These are phyloP conservation scores for Pseudomyrmex dendroicus DNA, from an alignment of 1,140 invertebrate genomes.

Conservation along the genomic window DNA sequence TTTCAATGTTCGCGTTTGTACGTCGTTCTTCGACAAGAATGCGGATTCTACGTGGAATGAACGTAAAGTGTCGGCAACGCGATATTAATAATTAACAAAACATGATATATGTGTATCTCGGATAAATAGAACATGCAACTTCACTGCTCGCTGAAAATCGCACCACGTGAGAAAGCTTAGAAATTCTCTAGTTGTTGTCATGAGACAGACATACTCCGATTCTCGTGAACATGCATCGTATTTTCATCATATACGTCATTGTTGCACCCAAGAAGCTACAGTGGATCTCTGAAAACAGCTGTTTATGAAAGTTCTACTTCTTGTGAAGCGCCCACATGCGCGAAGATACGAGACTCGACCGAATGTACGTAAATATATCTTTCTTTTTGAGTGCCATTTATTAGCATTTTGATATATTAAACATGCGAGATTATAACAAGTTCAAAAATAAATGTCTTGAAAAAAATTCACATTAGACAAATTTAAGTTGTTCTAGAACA, in stretches of 20 bases:
- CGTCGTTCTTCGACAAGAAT: background rate
- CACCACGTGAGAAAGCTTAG: background rate
- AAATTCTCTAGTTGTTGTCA: background rate
- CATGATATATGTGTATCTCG: background rate
- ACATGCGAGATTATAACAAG: background rate
- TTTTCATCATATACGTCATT: background rate
- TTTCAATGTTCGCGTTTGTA: background rate
- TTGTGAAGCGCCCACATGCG: slow-evolving; percentile 33
- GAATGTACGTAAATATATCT: slow-evolving; percentile 31
- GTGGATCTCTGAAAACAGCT: slow-evolving; percentile 26
- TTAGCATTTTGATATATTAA: background rate
- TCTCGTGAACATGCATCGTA: background rate
- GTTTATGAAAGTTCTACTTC: slow-evolving; percentile 16
- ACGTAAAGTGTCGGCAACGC: background rate
- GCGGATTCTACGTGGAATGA: slow-evolving; percentile 9
- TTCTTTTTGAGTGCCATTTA: background rate
- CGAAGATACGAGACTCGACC: slow-evolving; percentile 24
- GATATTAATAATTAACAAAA: background rate
- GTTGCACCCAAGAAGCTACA: background rate
- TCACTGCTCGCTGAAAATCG: background rate
- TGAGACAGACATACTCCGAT: background rate
- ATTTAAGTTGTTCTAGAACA: background rate
- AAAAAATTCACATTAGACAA: background rate
- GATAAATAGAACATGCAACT: background rate
- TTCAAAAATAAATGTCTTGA: background rate